Base-by-base conservation (phyloP, 1,140 invertebrate species). In the Leptopilina boulardi region DNA sequence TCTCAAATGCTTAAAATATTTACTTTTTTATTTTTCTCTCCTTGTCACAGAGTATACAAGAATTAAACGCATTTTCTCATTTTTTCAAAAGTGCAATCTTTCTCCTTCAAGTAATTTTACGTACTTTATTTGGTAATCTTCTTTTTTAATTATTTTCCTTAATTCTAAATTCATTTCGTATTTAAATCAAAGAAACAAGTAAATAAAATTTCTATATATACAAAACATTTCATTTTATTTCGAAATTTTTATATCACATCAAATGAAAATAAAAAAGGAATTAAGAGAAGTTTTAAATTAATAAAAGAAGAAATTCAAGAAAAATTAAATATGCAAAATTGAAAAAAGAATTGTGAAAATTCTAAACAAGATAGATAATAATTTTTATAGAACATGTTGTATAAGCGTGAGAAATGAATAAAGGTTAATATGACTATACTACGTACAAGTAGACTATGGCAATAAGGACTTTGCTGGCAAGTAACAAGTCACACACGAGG, bases 401-500 rank as follows among this genome's bases (percentile, higher is more conserved):
- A 66, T 15, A 30, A 66, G 59, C 26, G 21, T 26, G 11, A 11
- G 26, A 23, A 34, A 66, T 66, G 59, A 66, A 13, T 23, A 23
- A 66, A 30, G 1, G 13, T 34, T 23, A 66, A 30, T 66, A 30
- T 66, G 59, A 66, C 23, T 66, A 3, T 11, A 66, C 23, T 66
- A 3, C 10, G 59, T 66, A 30, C 13, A 30, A 66, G 26, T 66
- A 34, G 26, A 66, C 59, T 30, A 42, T 41, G 4, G 18, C 44
- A 38, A 71, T n/a, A 76, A 41, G 71, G 71, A 77, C 71, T 70
- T 75, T 72, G 72, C 72, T 54, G 41, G 21, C 54, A 76, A 79
- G 73, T 79, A 54, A 76, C 77, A 71, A 70, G 74, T 66, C 66
- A 54, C 73, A 56, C 66, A 54, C 73, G 66, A 71, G 75, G 70